A percentile compares a stretch with the other conserved stretches of the same genome.
These are phyloP conservation scores for Celastrina argiolus DNA, from an alignment of 2,888 invertebrate genomes.

Conservation along the genomic window DNA sequence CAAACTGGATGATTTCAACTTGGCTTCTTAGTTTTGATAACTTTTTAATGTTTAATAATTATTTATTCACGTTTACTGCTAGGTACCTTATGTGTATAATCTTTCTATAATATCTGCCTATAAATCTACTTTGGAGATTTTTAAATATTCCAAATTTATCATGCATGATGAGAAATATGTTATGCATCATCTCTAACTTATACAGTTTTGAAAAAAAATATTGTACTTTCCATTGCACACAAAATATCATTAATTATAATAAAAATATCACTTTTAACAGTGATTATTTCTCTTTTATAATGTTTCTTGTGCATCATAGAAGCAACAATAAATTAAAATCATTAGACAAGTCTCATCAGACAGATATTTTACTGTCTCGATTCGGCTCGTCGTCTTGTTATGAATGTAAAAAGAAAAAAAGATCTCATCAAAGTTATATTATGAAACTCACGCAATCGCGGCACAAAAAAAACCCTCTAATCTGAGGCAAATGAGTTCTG, in stretches of 20 bases:
- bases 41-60: background rate
- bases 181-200: too few species aligned
- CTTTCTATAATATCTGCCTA: too few species aligned
- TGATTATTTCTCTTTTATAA: background rate
- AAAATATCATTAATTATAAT: too few species aligned
- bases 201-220: too few species aligned
- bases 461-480: conserved; percentile 47
- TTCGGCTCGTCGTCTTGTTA: conserved; percentile 73
- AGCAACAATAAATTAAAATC: conserved; percentile 70
- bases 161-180: too few species aligned
- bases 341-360: conserved; percentile 68
- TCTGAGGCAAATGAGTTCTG: conserved; percentile 44
- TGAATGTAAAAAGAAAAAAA: conserved; percentile 54
- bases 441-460: conserved; percentile 61
- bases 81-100: too few species aligned
- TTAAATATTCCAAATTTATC: too few species aligned
- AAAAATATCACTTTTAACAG: too few species aligned
- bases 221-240: too few species aligned
- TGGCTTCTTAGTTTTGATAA: background rate
- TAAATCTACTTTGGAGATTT: too few species aligned
- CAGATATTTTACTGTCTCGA: conserved; percentile 71
- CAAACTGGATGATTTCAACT: background rate
- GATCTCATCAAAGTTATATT: conserved; percentile 66
- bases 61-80: background rate
- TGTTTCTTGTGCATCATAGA: background rate